Percentiles rank a stretch among this genome's conserved stretches.
These are phyloP conservation scores for Centruroides sculpturatus DNA, from an alignment of 1,140 invertebrate species.

Conservation along the genomic window DNA sequence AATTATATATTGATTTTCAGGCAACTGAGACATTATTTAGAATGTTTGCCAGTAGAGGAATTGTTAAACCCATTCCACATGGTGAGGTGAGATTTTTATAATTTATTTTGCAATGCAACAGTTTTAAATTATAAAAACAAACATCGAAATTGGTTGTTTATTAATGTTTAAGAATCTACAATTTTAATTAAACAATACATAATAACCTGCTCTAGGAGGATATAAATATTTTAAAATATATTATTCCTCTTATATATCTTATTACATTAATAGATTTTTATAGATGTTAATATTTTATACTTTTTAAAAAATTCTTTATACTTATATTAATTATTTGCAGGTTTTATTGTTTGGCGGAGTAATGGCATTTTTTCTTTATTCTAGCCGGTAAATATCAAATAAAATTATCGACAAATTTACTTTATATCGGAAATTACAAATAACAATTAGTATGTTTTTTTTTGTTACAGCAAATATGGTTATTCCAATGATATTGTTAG, in stretches of 20 bases:
- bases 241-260: no score
- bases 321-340: slow-evolving; percentile 1
- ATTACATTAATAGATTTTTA: no score
- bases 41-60: slow-evolving; percentile 46
- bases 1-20: slow-evolving; percentile 25
- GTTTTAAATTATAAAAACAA: no score
- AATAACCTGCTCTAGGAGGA: no score
- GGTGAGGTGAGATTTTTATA: slow-evolving; percentile 38
- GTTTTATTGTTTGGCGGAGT: slow-evolving; percentile 6
- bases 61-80: slow-evolving; percentile 41
- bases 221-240: no score
- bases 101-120: not conserved
- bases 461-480: slow-evolving; percentile 4
- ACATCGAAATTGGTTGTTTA: no score
- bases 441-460: not conserved
- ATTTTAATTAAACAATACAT: no score
- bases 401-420: not conserved
- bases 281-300: no score
- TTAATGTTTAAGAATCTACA: no score
- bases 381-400: slow-evolving; percentile 3
- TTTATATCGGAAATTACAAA: no score
- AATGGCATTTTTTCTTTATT: slow-evolving; percentile 8
- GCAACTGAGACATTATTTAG: slow-evolving; percentile 60
- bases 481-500: slow-evolving; percentile 14
- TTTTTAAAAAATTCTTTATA: not conserved